These are phyloP conservation scores for Rana temporaria DNA, from an alignment of 2,113 vertebrate species.

Conservation along the genomic window DNA sequence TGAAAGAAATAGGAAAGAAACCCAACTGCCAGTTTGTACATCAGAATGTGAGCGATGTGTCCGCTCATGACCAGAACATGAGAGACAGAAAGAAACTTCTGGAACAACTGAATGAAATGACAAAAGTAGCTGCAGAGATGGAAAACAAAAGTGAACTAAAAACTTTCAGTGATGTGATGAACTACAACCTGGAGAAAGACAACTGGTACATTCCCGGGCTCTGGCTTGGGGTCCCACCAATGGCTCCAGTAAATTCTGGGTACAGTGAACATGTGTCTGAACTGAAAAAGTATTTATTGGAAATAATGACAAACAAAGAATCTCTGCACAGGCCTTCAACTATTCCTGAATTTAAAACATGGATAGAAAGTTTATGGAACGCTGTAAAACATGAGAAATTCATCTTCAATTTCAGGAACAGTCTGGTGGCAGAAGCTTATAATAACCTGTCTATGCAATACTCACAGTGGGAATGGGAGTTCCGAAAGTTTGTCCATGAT, in stretches of 20 bases:
- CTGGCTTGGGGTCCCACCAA: constrained; percentile 71
- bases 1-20: constrained; percentile 46
- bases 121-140: constrained; percentile 60
- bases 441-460: not conserved
- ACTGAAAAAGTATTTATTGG: constrained; percentile 62
- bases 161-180: constrained; percentile 68
- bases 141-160: constrained; percentile 63
- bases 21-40: constrained; percentile 71
- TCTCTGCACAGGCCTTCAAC: constrained; percentile 52
- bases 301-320: constrained; percentile 57
- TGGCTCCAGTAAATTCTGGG: constrained; percentile 67
- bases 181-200: constrained; percentile 66
- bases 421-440: constrained; percentile 55
- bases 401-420: constrained; percentile 72
- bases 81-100: constrained; percentile 61
- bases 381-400: constrained; percentile 69
- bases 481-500: too few species aligned
- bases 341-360: constrained; percentile 63
- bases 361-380: constrained; percentile 65
- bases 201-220: constrained; percentile 68
- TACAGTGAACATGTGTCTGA: constrained; percentile 70
- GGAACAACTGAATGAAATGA: constrained; percentile 20
- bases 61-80: constrained; percentile 50
- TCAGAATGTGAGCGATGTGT: constrained; percentile 69
- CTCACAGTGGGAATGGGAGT: constrained; percentile 29